A percentile compares a stretch with the other conserved stretches of the same genome.
These are phyloP conservation scores for Syngnathus rostellatus DNA, from an alignment of 2,797 vertebrate genomes.

Conservation along the genomic window DNA sequence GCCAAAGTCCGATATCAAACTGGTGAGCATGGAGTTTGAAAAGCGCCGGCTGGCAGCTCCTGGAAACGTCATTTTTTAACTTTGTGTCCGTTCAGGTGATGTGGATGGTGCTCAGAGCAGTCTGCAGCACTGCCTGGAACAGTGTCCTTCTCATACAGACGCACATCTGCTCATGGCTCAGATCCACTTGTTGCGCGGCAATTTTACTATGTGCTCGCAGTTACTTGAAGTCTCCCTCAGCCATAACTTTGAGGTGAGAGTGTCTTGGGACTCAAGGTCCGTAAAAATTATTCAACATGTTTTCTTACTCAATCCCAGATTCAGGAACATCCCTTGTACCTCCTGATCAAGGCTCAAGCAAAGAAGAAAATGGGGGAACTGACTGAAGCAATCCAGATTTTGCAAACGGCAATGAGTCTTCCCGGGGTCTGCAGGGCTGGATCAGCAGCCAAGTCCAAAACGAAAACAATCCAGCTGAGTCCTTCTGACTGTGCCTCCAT, in stretches of 20 bases:
- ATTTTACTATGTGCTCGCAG: constrained; percentile 79
- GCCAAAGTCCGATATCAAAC: constrained; percentile 90
- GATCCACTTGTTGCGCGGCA: constrained; percentile 84
- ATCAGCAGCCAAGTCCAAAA: constrained; percentile 72
- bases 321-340: constrained; percentile 87
- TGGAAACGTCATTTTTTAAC: background rate
- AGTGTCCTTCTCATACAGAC: constrained; percentile 81
- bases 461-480: constrained; percentile 73
- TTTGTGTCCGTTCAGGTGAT: constrained; percentile 69
- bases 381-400: constrained; percentile 84
- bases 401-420: constrained; percentile 90
- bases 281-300: background rate
- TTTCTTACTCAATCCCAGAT: constrained; percentile 62
- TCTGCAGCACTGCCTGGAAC: constrained; percentile 81
- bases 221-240: constrained; percentile 93
- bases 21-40: constrained; percentile 64
- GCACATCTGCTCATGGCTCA: constrained; percentile 95
- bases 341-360: constrained; percentile 89
- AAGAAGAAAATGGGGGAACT: constrained; percentile 86
- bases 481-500: constrained; percentile 80
- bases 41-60: background rate
- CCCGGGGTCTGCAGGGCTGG: constrained; percentile 77
- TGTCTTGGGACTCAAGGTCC: background rate
- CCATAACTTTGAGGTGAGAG: constrained; percentile 88
- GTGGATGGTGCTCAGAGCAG: constrained; percentile 78